Conservation (phyloP, 2,113 vertebrate genomes). For the Eolophus roseicapilla region DNA sequence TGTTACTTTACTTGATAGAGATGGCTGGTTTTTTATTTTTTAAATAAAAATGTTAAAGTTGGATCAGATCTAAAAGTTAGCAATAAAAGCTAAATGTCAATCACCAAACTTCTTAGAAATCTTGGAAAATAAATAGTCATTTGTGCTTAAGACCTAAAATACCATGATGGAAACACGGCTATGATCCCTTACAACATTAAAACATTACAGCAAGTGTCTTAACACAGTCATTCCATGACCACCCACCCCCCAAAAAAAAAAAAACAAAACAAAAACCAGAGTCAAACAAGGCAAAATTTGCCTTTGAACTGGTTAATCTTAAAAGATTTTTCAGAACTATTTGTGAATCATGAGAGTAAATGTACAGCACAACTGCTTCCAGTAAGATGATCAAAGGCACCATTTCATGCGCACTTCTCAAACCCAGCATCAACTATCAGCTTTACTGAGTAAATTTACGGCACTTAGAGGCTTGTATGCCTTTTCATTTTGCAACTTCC, state of each 20-base stretch:
- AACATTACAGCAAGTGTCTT: background rate
- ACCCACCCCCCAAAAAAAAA: accelerated
- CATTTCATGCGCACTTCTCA: background rate
- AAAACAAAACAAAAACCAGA: background rate
- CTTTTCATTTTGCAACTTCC: background rate
- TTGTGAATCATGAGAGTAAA: background rate
- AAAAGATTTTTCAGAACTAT: background rate
- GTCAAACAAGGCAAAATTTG: background rate
- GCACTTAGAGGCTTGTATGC: background rate
- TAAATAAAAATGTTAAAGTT: background rate
- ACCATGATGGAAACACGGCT: background rate
- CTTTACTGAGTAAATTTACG: background rate
- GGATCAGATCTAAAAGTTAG: background rate
- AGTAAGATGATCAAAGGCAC: background rate
- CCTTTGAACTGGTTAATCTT: background rate
- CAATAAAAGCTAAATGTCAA: background rate
- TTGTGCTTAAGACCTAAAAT: background rate
- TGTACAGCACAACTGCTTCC: background rate
- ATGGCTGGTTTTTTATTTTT: background rate
- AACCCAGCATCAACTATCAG: background rate
- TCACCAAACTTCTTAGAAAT: background rate
- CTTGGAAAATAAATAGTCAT: background rate
- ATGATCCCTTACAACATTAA: background rate
- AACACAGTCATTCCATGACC: accelerated
- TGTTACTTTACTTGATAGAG: background rate